phyloP scores from a whole-genome alignment of 64 coral and sea anemone genomes.

The Actinia equina region DNA sequence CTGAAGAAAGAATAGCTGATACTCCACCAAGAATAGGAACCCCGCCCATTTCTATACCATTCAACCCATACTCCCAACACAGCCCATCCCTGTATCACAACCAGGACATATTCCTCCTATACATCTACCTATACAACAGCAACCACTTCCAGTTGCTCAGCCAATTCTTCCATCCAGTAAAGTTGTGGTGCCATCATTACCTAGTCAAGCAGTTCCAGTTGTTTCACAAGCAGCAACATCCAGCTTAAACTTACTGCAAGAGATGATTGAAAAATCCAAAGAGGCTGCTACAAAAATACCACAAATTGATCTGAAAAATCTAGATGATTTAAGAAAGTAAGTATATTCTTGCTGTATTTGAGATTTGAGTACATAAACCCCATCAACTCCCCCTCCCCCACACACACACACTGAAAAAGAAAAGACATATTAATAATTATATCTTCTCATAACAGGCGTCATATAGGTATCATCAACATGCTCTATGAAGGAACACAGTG shows the following conservation, averaged over 20 bases:
- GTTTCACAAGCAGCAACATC: not conserved
- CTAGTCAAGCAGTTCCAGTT: not conserved
- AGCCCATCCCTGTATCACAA: conserved; percentile 18
- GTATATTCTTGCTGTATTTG: not conserved
- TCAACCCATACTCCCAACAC: conserved; percentile 10
- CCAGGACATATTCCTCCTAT: conserved; percentile 9
- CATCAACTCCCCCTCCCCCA: too few species aligned
- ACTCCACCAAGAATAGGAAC: conserved; percentile 52
- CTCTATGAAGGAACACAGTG: conserved; percentile 91
- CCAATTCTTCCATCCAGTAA: not conserved
- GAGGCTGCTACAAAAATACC: conserved; percentile 50
- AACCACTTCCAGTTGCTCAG: conserved; percentile 8
- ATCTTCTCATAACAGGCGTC: conserved; percentile 31
- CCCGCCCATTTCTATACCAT: conserved; percentile 35
- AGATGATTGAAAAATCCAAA: conserved; percentile 38
- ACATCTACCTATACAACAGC: not conserved
- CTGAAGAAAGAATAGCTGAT: conserved; percentile 55
- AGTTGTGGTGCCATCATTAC: not conserved
- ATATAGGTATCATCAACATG: conserved; percentile 52
- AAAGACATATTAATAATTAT: not conserved
- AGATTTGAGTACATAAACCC: too few species aligned
- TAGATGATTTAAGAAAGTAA: conserved; percentile 79
- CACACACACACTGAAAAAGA: too few species aligned
- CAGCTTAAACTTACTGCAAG: conserved; percentile 6
- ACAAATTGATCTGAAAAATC: conserved; percentile 50